phyloP scores from a whole-genome alignment of 2,113 vertebrate genomes.

The Pelodiscus sinensis region DNA sequence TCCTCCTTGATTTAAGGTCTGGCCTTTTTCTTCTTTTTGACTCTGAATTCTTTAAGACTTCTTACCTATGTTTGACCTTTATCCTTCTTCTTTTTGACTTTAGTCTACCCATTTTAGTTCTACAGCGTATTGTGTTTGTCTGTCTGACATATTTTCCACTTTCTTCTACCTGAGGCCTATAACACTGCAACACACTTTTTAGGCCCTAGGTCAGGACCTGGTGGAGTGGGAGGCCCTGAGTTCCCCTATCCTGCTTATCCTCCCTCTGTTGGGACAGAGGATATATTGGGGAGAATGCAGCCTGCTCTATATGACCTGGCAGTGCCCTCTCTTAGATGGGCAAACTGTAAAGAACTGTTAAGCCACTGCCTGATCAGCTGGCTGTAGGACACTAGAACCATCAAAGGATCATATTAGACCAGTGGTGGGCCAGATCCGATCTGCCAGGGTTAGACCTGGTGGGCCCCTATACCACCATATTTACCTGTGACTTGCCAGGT shows the following conservation, averaged over 20 bases:
- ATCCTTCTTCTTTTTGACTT: too few relatives aligned
- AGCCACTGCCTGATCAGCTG: background rate
- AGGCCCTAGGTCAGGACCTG: background rate
- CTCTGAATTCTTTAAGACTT: background rate
- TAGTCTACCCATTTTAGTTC: background rate
- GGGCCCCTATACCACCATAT: too few relatives aligned
- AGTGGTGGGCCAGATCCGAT: too few relatives aligned
- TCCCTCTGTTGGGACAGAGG: background rate
- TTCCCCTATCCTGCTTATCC: background rate
- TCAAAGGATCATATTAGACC: accelerated
- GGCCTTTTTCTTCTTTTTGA: background rate
- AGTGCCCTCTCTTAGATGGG: background rate
- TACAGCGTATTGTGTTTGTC: background rate
- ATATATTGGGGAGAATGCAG: background rate
- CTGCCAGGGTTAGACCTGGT: too few relatives aligned
- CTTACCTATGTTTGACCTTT: background rate
- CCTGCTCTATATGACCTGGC: background rate
- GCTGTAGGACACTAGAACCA: background rate
- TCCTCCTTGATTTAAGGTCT: background rate
- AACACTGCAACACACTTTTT: background rate
- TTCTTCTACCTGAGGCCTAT: too few relatives aligned
- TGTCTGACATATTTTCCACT: background rate
- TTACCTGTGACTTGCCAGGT: too few relatives aligned
- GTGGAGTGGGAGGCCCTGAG: background rate
- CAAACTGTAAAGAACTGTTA: background rate